A percentile compares a stretch with the other conserved stretches of the same genome.
Conservation (phyloP, 2,888 invertebrate genomes). For the Cheilosia pagana region DNA sequence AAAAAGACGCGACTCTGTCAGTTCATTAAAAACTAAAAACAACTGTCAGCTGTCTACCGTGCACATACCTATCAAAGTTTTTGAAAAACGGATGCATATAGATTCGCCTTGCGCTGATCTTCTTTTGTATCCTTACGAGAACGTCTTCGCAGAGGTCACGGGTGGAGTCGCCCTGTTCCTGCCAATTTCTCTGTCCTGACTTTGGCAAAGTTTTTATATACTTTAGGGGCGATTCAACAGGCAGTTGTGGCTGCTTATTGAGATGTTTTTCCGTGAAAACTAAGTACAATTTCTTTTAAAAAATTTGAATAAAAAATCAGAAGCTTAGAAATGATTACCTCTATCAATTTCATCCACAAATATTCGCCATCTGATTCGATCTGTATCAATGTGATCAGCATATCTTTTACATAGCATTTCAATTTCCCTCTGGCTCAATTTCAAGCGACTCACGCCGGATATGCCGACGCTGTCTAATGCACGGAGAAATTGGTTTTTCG, state of each 20-base stretch:
- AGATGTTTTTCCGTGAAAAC: conserved; percentile 88
- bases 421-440: conserved; percentile 87
- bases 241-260: conserved; percentile 87
- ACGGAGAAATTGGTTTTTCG: conserved; percentile 89
- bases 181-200: conserved; percentile 85
- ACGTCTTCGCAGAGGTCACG: conserved; percentile 87
- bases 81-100: conserved; percentile 88
- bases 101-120: conserved; percentile 86
- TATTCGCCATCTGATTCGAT: conserved; percentile 89
- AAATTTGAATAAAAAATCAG: neutral
- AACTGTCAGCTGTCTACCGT: too few relatives aligned
- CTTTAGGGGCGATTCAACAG: conserved; percentile 85
- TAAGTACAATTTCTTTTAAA: too few relatives aligned
- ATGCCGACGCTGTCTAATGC: conserved; percentile 88
- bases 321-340: conserved; percentile 83
- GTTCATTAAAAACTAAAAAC: too few relatives aligned
- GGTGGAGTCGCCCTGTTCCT: conserved; percentile 78
- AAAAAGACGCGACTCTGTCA: too few relatives aligned
- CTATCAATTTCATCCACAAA: conserved; percentile 92
- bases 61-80: conserved; percentile 87
- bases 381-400: conserved; percentile 88
- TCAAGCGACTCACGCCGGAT: conserved; percentile 85
- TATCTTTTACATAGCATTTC: conserved; percentile 87
- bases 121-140: conserved; percentile 86
- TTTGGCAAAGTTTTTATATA: conserved; percentile 84